Evolutionary conservation across 2,888 invertebrate genomes (phyloP).

Genomic region (Eilema griseolum): DNA sequence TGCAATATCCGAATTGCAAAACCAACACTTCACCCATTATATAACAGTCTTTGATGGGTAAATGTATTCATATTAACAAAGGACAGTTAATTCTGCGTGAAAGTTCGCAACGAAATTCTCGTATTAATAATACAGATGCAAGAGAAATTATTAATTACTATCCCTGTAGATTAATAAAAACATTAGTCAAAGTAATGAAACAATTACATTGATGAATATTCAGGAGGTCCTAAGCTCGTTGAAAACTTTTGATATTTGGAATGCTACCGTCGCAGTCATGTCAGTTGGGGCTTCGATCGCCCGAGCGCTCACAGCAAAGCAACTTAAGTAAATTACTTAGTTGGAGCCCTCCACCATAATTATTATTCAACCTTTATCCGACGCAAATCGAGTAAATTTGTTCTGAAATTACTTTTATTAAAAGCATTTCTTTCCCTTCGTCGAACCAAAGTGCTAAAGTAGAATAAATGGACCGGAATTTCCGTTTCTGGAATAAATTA

Average conservation of each 20-base stretch:
- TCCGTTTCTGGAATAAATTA: conserved; percentile 79
- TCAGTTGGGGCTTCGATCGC: conserved; percentile 41
- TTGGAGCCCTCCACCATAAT: conserved; percentile 66
- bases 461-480: conserved; percentile 83
- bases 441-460: conserved; percentile 81
- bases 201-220: conserved; percentile 63
- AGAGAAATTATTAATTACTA: conserved; percentile 30
- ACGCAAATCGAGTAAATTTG: conserved; percentile 80
- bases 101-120: conserved; percentile 28
- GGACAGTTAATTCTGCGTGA: too few species aligned
- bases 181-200: conserved; percentile 55
- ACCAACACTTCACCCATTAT: background rate
- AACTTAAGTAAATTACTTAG: conserved; percentile 74
- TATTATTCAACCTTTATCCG: conserved; percentile 82
- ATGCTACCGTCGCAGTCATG: conserved; percentile 46
- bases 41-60: background rate
- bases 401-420: conserved; percentile 83
- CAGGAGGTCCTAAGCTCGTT: conserved; percentile 49
- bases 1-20: too few species aligned
- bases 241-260: conserved; percentile 62
- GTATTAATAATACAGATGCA: conserved; percentile 28
- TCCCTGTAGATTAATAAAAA: conserved; percentile 50
- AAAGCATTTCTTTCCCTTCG: conserved; percentile 81
- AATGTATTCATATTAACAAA: too few species aligned
- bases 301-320: conserved; percentile 59